Conservation (phyloP, 2,888 invertebrate genomes). For the Chironomus riparius region DNA sequence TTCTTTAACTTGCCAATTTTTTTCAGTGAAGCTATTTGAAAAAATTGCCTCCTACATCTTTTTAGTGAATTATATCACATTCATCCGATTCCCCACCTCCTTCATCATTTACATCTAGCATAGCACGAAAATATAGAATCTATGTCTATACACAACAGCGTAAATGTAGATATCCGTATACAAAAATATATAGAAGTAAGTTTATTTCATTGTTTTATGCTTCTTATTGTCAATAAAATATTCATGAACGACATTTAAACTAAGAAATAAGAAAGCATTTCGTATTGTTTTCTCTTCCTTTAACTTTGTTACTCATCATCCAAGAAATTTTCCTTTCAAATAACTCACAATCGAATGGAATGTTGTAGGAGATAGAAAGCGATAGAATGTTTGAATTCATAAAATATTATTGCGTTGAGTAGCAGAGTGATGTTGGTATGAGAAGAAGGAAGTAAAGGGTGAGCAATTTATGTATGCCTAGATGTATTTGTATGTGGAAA, state of each 20-base stretch:
- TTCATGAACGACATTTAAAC: constrained; percentile 18
- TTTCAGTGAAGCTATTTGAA: too few relatives aligned
- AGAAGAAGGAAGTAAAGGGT: neutral
- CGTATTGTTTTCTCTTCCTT: neutral
- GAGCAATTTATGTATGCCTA: neutral
- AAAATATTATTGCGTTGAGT: constrained; percentile 19
- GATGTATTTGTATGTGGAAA: neutral
- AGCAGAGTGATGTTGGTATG: neutral
- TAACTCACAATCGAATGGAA: neutral
- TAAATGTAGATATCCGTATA: too few relatives aligned
- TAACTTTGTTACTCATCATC: neutral
- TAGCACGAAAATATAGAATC: too few relatives aligned
- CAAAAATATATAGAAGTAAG: too few relatives aligned
- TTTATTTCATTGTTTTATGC: too few relatives aligned
- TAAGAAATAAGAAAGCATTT: neutral
- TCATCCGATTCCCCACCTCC: too few relatives aligned
- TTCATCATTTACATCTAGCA: too few relatives aligned
- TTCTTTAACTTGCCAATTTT: too few relatives aligned
- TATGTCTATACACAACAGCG: too few relatives aligned
- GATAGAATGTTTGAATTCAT: neutral
- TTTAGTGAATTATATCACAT: too few relatives aligned
- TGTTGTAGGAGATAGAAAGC: neutral
- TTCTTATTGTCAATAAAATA: neutral
- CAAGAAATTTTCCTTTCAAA: neutral
- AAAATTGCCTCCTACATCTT: too few relatives aligned